Evolutionary conservation across 2,888 invertebrate species (phyloP).

Genomic region (Pterobdella sp.): DNA sequence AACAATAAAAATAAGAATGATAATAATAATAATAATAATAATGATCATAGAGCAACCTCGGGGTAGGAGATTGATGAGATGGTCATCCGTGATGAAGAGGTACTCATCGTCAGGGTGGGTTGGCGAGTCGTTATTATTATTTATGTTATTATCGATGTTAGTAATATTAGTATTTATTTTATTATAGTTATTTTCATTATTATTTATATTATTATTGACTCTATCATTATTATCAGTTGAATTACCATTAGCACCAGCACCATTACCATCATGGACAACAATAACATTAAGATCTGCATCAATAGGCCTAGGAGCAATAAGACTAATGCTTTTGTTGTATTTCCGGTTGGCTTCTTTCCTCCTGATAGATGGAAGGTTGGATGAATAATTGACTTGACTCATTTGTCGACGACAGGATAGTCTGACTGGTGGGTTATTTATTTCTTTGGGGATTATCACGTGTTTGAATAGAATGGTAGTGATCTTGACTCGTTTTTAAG

Average conservation of each 20-base stretch:
- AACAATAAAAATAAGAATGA: too few species aligned
- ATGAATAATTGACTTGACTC: neutral
- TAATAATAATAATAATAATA: too few species aligned
- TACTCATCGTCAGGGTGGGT: too few species aligned
- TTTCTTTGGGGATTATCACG: neutral
- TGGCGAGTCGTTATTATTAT: slow-evolving; percentile 1
- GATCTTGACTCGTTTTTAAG: too few species aligned
- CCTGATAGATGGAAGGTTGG: slow-evolving; percentile 15
- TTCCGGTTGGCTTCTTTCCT: neutral
- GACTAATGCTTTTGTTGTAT: neutral
- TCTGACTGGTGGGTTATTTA: neutral
- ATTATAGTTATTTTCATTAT: neutral
- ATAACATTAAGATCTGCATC: neutral
- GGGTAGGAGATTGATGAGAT: neutral
- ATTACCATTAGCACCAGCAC: neutral
- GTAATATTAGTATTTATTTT: neutral
- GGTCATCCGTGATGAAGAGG: too few species aligned
- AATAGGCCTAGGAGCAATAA: neutral
- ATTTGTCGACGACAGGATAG: neutral
- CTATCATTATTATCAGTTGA: neutral
- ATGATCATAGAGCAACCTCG: too few species aligned
- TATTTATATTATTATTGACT: neutral
- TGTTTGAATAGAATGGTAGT: neutral
- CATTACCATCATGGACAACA: neutral
- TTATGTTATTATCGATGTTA: neutral